Conservation (phyloP, 2,888 invertebrate species). For the Bibio marci region DNA sequence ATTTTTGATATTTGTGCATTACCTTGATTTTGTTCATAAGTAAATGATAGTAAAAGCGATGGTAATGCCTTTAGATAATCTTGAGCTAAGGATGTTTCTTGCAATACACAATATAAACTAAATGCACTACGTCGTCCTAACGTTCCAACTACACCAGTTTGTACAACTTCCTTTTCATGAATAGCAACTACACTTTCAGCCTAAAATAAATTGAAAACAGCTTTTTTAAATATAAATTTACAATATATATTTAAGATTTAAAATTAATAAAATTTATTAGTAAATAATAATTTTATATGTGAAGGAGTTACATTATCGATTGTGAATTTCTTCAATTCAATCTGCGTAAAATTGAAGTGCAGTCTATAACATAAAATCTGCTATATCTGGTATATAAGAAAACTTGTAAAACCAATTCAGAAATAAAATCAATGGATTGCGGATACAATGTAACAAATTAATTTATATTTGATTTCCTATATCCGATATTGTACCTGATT, state of each 20-base stretch:
- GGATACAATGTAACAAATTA: too few species aligned
- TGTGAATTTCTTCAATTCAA: too few species aligned
- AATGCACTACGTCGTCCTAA: slow-evolving; percentile 41
- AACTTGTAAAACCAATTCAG: too few species aligned
- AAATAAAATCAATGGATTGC: too few species aligned
- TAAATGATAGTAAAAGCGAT: slow-evolving; percentile 36
- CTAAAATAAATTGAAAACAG: slow-evolving; percentile 26
- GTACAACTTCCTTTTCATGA: slow-evolving; percentile 42
- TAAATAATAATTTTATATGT: too few species aligned
- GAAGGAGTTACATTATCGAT: too few species aligned
- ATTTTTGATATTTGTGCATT: slow-evolving; percentile 8
- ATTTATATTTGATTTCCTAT: too few species aligned
- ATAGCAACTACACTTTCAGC: slow-evolving; percentile 41
- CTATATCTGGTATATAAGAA: too few species aligned
- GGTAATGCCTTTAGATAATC: slow-evolving; percentile 41
- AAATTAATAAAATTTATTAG: neutral
- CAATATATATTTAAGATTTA: slow-evolving; percentile 7
- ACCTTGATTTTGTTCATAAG: slow-evolving; percentile 21
- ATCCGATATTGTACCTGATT: too few species aligned
- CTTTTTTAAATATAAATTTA: too few species aligned
- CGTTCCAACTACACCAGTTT: slow-evolving; percentile 42
- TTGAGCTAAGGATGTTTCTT: slow-evolving; percentile 43
- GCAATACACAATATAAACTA: slow-evolving; percentile 41
- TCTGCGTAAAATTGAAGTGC: too few species aligned
- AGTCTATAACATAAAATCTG: too few species aligned